Percentiles rank a stretch among this genome's conserved stretches.
These are phyloP conservation scores for Hirtodrosophila duncani DNA, from an alignment of 2,888 invertebrate genomes.

Conservation along the genomic window DNA sequence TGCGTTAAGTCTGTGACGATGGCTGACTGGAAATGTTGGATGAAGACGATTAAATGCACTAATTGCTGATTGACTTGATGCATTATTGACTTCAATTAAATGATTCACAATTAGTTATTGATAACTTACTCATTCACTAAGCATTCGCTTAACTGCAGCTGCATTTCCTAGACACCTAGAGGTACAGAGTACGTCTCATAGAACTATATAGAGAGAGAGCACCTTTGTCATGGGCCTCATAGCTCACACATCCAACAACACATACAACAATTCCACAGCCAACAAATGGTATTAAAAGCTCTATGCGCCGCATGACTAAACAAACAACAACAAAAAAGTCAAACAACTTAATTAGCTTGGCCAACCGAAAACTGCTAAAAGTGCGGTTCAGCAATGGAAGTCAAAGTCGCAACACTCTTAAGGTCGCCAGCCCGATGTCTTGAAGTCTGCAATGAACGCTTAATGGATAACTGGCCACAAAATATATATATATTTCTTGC, in stretches of 20 bases:
- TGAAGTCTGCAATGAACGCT: constrained; percentile 13
- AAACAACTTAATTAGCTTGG: constrained; percentile 65
- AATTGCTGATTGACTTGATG: too few relatives aligned
- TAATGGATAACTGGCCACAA: constrained; percentile 34
- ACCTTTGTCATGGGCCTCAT: too few relatives aligned
- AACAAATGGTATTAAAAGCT: constrained; percentile 35
- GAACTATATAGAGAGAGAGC: too few relatives aligned
- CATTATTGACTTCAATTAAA: too few relatives aligned
- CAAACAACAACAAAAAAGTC: constrained; percentile 32
- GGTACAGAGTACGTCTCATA: too few relatives aligned
- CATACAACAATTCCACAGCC: constrained; percentile 13
- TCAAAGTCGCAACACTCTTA: constrained; percentile 70
- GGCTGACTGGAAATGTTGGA: too few relatives aligned
- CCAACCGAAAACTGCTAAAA: constrained; percentile 33
- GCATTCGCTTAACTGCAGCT: constrained; percentile 2
- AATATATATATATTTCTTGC: constrained; percentile 12
- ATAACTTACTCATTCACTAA: neutral
- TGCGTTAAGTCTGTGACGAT: too few relatives aligned
- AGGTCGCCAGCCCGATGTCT: constrained; percentile 58
- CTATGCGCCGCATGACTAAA: constrained; percentile 40
- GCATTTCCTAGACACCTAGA: too few relatives aligned
- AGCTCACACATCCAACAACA: too few relatives aligned
- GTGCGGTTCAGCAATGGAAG: constrained; percentile 38
- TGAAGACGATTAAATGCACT: too few relatives aligned
- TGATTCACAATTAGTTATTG: too few relatives aligned